phyloP scores from a whole-genome alignment of 2,113 vertebrate genomes.

The Alexandromys fortis region DNA sequence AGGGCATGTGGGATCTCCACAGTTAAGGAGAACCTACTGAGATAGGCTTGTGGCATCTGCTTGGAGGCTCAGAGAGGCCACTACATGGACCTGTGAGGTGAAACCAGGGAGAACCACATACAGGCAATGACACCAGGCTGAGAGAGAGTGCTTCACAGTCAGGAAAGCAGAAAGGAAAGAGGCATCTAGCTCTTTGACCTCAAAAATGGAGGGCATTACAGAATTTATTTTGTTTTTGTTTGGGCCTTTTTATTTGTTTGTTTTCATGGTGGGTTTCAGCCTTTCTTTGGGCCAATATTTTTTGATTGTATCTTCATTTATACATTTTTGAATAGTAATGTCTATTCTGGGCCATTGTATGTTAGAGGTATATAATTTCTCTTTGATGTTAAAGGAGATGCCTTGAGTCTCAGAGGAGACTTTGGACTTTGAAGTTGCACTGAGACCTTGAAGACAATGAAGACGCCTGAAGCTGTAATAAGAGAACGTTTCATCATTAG shows the following conservation, averaged over 20 bases:
- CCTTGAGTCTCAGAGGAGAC: background rate
- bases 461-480: background rate
- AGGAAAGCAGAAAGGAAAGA: background rate
- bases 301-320: background rate
- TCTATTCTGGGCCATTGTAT: background rate
- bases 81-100: background rate
- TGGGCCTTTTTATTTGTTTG: background rate
- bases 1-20: background rate
- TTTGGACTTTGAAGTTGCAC: background rate
- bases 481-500: background rate
- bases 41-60: background rate
- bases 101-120: background rate
- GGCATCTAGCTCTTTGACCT: background rate
- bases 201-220: background rate
- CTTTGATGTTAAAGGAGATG: background rate
- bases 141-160: background rate
- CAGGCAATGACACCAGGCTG: no score
- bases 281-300: background rate
- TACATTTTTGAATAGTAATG: background rate
- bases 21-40: background rate
- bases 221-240: background rate
- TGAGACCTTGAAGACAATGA: background rate
- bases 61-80: background rate
- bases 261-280: background rate
- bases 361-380: background rate